Conservation (phyloP, 2,113 vertebrate genomes). For the Ceuthmochares aereus region DNA sequence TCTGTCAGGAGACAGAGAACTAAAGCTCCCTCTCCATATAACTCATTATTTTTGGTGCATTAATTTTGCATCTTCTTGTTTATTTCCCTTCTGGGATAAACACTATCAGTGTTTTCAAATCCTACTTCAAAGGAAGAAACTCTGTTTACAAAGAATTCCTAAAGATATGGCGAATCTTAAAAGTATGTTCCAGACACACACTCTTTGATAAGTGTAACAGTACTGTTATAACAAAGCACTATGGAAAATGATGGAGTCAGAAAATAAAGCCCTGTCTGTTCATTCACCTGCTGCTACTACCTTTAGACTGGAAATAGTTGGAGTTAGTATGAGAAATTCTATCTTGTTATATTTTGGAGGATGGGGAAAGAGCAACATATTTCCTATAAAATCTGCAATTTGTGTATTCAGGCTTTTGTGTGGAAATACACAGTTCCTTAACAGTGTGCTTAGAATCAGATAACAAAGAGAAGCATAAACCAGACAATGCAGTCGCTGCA, state of each 20-base stretch:
- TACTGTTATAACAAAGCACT: background rate
- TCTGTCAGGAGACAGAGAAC: background rate
- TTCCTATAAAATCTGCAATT: background rate
- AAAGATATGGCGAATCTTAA: constrained; percentile 10
- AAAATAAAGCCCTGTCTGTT: background rate
- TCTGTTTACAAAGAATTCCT: constrained; percentile 15
- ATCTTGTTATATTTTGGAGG: background rate
- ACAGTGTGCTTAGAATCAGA: background rate
- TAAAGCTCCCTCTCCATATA: background rate
- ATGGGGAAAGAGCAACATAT: background rate
- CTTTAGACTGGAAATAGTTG: background rate
- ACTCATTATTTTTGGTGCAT: constrained; percentile 40
- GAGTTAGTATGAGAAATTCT: background rate
- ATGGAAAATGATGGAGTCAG: background rate
- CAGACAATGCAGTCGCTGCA: background rate
- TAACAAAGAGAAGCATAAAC: background rate
- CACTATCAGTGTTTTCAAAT: constrained; percentile 42
- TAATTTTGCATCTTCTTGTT: constrained; percentile 56
- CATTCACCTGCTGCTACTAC: background rate
- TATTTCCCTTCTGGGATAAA: constrained; percentile 67
- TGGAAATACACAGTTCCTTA: background rate
- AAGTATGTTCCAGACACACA: background rate
- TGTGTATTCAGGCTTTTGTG: background rate
- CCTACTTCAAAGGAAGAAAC: constrained; percentile 43
- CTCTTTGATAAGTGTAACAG: background rate